Percentiles rank a stretch among this genome's conserved stretches.
phyloP scores from a whole-genome alignment of 2,888 invertebrate species.

The Rhogogaster chlorosoma region DNA sequence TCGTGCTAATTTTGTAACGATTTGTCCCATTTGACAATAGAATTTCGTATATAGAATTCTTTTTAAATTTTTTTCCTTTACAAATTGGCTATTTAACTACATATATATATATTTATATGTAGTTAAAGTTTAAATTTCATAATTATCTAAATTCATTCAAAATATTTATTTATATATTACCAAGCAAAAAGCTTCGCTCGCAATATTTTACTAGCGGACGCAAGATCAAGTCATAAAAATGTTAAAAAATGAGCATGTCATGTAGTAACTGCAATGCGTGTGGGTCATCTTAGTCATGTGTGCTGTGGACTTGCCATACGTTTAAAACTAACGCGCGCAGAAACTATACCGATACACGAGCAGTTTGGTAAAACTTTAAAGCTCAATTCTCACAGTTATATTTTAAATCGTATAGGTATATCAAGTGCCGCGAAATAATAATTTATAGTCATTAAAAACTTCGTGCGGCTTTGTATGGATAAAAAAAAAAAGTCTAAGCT shows the following conservation, averaged over 20 bases:
- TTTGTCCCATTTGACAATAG: constrained; percentile 2
- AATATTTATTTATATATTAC: constrained; percentile 34
- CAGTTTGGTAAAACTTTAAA: not conserved
- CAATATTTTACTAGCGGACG: constrained; percentile 40
- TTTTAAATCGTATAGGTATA: not conserved
- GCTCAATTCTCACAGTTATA: constrained; percentile 7
- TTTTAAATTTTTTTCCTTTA: not conserved
- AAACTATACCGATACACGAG: constrained; percentile 5
- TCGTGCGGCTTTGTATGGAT: constrained; percentile 57
- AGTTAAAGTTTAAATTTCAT: constrained; percentile 33
- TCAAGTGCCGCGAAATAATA: not conserved
- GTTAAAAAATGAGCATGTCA: constrained; percentile 46
- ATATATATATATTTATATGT: not conserved
- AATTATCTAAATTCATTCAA: constrained; percentile 42
- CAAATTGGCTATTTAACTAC: constrained; percentile 31
- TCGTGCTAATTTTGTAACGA: not conserved
- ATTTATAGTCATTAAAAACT: not conserved
- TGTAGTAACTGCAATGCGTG: constrained; percentile 30
- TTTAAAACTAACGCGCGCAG: not conserved
- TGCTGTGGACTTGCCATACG: constrained; percentile 9
- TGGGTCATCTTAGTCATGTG: not conserved
- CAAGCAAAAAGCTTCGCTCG: constrained; percentile 33
- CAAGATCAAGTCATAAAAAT: constrained; percentile 51
- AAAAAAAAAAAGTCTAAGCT: constrained; percentile 63
- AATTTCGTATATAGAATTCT: not conserved